phyloP scores from a whole-genome alignment of 2,888 invertebrate species.

The Andrena dorsata region DNA sequence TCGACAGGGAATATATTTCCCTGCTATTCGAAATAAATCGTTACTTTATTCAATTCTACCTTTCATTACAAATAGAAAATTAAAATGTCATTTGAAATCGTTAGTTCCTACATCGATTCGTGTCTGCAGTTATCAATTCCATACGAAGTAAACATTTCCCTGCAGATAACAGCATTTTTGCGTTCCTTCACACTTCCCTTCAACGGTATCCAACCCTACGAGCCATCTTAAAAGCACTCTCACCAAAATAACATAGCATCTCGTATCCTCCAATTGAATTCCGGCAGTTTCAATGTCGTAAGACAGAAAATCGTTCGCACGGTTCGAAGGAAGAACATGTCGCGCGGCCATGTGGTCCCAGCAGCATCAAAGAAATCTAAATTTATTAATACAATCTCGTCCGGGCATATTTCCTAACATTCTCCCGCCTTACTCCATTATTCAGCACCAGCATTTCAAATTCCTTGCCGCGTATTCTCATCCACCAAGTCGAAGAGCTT shows the following conservation, averaged over 20 bases:
- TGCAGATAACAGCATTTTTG: no score
- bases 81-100: no score
- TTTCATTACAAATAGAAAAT: no score
- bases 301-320: no score
- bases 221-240: not conserved
- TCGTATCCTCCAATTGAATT: not conserved
- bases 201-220: no score
- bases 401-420: constrained; percentile 9
- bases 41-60: no score
- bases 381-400: constrained; percentile 52
- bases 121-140: no score
- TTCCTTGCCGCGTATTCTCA: constrained; percentile 26
- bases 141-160: no score
- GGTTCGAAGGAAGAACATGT: constrained; percentile 6
- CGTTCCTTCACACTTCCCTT: no score
- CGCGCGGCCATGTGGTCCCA: not conserved
- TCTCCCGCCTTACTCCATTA: constrained; percentile 16
- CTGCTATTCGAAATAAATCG: no score
- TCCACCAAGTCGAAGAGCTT: not conserved
- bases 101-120: no score
- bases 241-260: not conserved
- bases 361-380: constrained; percentile 17
- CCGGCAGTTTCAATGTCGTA: not conserved
- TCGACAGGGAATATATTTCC: no score
- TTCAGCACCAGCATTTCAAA: constrained; percentile 27